phyloP scores from a whole-genome alignment of 2,113 vertebrate genomes.

The Stictonetta naevosa region DNA sequence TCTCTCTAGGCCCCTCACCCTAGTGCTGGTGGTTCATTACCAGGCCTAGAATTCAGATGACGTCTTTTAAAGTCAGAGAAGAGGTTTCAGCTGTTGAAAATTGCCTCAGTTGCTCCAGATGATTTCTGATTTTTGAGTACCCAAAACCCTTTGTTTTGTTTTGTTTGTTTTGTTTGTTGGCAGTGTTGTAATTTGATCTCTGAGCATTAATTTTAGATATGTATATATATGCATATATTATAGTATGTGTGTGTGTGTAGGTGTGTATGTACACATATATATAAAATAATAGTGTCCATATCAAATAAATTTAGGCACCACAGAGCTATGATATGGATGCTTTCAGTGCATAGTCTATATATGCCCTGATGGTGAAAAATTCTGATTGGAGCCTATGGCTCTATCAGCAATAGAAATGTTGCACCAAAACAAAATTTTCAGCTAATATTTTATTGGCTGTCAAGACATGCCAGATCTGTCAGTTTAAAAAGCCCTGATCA shows the following conservation, averaged over 20 bases:
- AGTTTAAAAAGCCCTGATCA: neutral
- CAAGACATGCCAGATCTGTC: neutral
- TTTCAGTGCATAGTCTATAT: neutral
- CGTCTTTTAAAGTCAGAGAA: neutral
- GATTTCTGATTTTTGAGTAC: neutral
- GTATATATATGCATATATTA: neutral
- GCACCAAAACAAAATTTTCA: neutral
- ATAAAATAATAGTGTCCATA: neutral
- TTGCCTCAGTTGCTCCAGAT: neutral
- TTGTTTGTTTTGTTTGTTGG: neutral
- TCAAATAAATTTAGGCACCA: neutral
- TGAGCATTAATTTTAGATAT: neutral
- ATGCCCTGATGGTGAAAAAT: neutral
- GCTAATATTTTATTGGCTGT: neutral
- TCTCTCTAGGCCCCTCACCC: neutral
- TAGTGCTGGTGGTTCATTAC: neutral
- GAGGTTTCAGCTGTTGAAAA: neutral
- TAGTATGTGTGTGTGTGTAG: neutral
- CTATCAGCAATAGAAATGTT: neutral
- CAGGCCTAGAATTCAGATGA: neutral
- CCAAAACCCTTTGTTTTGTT: neutral
- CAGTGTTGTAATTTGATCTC: neutral
- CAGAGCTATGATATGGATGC: neutral
- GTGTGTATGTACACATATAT: accelerated
- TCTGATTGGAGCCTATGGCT: neutral